phyloP scores from a whole-genome alignment of 2,888 invertebrate species.

The Plebejus argus region DNA sequence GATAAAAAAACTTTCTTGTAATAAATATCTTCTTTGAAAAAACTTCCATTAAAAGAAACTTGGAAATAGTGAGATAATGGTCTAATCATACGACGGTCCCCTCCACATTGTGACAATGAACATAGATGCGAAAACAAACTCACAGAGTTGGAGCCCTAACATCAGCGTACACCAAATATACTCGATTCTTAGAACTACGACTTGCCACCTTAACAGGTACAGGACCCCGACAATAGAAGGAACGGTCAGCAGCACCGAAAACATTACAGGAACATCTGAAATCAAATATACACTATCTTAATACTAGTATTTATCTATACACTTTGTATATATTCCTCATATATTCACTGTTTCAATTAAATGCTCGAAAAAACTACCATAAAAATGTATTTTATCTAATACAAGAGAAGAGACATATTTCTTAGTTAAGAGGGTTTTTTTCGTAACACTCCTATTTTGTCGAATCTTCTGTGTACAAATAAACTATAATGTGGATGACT shows the following conservation, averaged over 20 bases:
- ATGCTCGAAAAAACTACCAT: too few relatives aligned
- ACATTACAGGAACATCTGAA: conserved; percentile 89
- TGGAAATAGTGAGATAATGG: background rate
- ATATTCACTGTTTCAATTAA: background rate
- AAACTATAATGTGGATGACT: too few relatives aligned
- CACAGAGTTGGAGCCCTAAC: conserved; percentile 88
- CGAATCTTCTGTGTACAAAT: too few relatives aligned
- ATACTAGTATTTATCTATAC: conserved; percentile 43
- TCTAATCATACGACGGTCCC: conserved; percentile 81
- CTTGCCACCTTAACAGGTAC: conserved; percentile 93
- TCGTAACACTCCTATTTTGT: too few relatives aligned
- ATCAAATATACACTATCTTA: conserved; percentile 50
- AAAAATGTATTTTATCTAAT: too few relatives aligned
- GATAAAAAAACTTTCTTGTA: too few relatives aligned
- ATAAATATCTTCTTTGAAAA: too few relatives aligned
- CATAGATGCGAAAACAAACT: conserved; percentile 91
- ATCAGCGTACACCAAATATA: conserved; percentile 94
- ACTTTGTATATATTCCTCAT: background rate
- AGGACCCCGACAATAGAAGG: conserved; percentile 92
- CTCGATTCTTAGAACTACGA: conserved; percentile 92
- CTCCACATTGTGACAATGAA: conserved; percentile 83
- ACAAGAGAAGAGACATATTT: too few relatives aligned
- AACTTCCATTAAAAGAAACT: background rate
- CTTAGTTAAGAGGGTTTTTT: too few relatives aligned
- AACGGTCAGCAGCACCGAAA: conserved; percentile 91